Conservation (phyloP, 2,797 vertebrate species). For the Sarcophilus harrisii region DNA sequence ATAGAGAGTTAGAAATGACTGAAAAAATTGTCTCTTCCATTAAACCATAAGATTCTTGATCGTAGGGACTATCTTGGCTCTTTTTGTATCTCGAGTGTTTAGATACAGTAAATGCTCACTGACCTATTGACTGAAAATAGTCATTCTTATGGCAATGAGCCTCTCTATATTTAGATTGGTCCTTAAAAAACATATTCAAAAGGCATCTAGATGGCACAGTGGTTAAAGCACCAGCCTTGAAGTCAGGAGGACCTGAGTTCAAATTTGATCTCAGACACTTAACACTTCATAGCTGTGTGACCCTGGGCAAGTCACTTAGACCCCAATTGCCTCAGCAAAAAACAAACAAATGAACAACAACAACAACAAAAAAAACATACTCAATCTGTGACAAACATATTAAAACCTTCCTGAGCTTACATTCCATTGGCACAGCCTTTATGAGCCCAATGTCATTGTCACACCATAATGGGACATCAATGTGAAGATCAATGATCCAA, state of each 20-base stretch:
- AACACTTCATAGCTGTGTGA: too few relatives aligned
- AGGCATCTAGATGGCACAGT: too few relatives aligned
- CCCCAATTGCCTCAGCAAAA: too few relatives aligned
- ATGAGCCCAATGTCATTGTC: neutral
- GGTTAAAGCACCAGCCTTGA: too few relatives aligned
- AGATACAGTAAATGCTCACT: neutral
- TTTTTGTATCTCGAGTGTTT: neutral
- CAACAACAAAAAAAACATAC: neutral
- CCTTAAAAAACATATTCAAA: neutral
- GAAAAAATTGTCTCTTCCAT: too few relatives aligned
- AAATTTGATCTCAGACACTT: too few relatives aligned
- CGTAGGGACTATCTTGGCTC: neutral
- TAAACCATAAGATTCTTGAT: neutral
- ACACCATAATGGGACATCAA: neutral
- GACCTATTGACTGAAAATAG: neutral
- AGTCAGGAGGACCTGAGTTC: too few relatives aligned
- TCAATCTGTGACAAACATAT: neutral
- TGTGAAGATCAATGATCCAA: neutral
- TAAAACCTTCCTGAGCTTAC: neutral
- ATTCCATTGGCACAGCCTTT: neutral
- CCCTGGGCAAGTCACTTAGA: too few relatives aligned
- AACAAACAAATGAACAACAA: too few relatives aligned
- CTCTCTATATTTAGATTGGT: neutral
- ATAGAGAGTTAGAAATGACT: too few relatives aligned
- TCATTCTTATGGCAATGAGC: neutral